Percentiles rank a stretch among this genome's conserved stretches.
phyloP scores from a whole-genome alignment of 2,888 invertebrate species.

The Iphiclides podalirius region DNA sequence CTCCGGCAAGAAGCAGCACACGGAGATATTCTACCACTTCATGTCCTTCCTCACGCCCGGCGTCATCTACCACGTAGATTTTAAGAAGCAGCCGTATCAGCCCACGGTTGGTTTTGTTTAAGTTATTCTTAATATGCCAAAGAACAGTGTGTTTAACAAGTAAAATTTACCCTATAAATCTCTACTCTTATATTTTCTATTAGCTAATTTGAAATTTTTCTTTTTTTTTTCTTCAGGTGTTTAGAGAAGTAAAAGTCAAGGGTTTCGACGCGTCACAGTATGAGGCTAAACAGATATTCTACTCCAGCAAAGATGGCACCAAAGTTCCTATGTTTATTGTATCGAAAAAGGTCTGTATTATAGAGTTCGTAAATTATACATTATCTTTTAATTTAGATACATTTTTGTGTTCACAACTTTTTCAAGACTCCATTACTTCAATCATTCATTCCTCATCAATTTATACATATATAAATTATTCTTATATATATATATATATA shows the following conservation, averaged over 20 bases:
- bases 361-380: too few species aligned
- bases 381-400: too few species aligned
- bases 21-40: conserved; percentile 96
- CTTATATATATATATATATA: too few species aligned
- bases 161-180: too few species aligned
- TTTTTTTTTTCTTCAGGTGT: conserved; percentile 76
- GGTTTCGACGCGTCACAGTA: conserved; percentile 89
- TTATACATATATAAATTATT: too few species aligned
- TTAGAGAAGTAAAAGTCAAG: conserved; percentile 91
- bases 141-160: too few species aligned
- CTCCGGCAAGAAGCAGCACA: conserved; percentile 90
- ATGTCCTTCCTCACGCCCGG: conserved; percentile 95
- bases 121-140: too few species aligned
- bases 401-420: too few species aligned
- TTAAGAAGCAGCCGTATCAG: conserved; percentile 81
- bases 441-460: too few species aligned
- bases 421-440: too few species aligned
- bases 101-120: too few species aligned
- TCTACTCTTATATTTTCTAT: too few species aligned
- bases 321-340: conserved; percentile 98
- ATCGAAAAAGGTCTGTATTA: conserved; percentile 83
- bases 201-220: background rate
- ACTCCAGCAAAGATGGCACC: conserved; percentile 94
- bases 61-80: conserved; percentile 91
- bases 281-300: conserved; percentile 94